phyloP scores from a whole-genome alignment of 2,888 invertebrate genomes.

The Listrodromus nycthemerus region DNA sequence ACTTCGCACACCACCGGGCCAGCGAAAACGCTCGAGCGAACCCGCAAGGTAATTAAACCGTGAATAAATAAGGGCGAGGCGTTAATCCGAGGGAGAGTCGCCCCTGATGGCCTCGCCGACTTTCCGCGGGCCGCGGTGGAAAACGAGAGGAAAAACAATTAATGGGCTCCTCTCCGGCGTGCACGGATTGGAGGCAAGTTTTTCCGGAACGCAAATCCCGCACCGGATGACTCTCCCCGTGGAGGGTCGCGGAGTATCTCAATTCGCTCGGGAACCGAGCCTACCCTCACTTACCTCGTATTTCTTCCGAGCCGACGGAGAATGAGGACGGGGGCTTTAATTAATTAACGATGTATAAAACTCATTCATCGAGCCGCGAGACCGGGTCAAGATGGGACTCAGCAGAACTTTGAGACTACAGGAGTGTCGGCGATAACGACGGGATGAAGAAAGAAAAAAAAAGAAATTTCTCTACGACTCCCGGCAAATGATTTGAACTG shows the following conservation, averaged over 20 bases:
- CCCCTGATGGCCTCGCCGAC: not conserved
- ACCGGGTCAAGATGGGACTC: conserved; percentile 18
- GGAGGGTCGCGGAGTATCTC: not conserved
- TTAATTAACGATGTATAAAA: conserved; percentile 56
- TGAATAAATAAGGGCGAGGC: conserved; percentile 82
- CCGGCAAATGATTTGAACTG: not conserved
- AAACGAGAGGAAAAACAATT: conserved; percentile 75
- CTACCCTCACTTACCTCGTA: conserved; percentile 20
- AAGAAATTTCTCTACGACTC: not conserved
- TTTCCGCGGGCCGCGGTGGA: conserved; percentile 55
- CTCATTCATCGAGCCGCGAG: conserved; percentile 37
- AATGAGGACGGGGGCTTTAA: conserved; percentile 6
- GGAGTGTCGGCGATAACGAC: conserved; percentile 23
- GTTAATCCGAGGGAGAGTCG: conserved; percentile 76
- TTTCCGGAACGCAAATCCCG: conserved; percentile 3
- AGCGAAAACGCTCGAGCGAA: conserved; percentile 35
- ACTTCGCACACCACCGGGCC: conserved; percentile 45
- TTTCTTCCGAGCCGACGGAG: conserved; percentile 13
- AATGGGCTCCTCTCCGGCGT: conserved; percentile 62
- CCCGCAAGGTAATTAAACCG: conserved; percentile 82
- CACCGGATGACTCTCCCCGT: not conserved
- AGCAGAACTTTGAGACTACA: conserved; percentile 10
- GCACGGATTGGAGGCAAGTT: conserved; percentile 19
- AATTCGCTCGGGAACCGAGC: conserved; percentile 23
- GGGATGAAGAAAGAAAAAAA: not conserved